Conservation (phyloP, 2,113 vertebrate genomes). For the Onychostruthus taczanowskii region DNA sequence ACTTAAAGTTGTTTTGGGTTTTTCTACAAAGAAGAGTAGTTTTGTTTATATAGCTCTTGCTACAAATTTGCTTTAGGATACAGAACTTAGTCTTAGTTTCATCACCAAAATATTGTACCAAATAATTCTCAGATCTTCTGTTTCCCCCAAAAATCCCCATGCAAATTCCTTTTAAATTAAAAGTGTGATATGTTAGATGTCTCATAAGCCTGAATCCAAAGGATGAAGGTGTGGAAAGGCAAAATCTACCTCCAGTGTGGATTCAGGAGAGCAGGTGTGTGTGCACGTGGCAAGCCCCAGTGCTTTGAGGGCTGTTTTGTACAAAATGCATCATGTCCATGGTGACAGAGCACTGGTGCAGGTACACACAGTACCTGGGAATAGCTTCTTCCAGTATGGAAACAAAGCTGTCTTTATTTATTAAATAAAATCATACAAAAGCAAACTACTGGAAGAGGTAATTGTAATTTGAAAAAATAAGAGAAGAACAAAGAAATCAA, state of each 20-base stretch:
- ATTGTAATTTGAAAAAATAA: not conserved
- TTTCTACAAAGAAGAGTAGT: not conserved
- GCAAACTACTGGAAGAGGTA: not conserved
- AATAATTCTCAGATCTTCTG: not conserved
- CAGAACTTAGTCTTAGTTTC: not conserved
- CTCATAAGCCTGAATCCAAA: not conserved
- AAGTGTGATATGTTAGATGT: not conserved
- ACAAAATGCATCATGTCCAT: not conserved
- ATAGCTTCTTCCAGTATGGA: not conserved
- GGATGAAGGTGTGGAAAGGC: not conserved
- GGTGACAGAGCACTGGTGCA: not conserved
- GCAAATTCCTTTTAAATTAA: not conserved
- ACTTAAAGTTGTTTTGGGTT: not conserved
- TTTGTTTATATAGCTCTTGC: not conserved
- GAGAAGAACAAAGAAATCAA: not conserved
- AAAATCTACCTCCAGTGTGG: not conserved
- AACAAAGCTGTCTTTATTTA: not conserved
- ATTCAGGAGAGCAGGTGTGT: not conserved
- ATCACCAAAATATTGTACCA: not conserved
- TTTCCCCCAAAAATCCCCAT: not conserved
- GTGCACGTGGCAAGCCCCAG: accelerated
- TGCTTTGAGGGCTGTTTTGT: not conserved
- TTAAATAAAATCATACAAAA: not conserved
- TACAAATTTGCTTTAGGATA: not conserved
- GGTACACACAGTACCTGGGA: not conserved